Evolutionary conservation across 2,113 vertebrate species (phyloP), one percentile per base, ranked within the genome.

Genomic region (Heterotilapia buettikoferi): DNA sequence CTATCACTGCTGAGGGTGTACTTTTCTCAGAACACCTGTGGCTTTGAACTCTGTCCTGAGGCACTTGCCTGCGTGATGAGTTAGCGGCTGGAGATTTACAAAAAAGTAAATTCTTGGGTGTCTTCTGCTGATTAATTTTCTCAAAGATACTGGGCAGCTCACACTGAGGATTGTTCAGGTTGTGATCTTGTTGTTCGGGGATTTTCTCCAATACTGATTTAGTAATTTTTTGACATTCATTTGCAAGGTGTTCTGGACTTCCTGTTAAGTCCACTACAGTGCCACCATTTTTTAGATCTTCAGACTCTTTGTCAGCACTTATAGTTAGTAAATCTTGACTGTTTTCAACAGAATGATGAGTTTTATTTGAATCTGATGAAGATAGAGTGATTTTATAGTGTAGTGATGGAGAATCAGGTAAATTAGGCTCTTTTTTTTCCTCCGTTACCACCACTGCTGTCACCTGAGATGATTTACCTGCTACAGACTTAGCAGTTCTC

Each of bases 181-280:
- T 80, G 18, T 31, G 47, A 45, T 90, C 33, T 24, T 57, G 52
- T 26, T n/a, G 38, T 45, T 86, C 26, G 16, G 31, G 14, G 50
- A 9, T 36, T 21, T 82, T 86, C 13, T 59, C 31, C 1, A 33
- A 19, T 31, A 52, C 26, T 4, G 16, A 16, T 57, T 86, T 91
- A 36, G 78, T 18, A 78, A 26, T 12, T 2, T 61, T 89, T 45
- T 91, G 71, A 87, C 73, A 87, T 45, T 92, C 87, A 83, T 50
- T 86, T 82, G 59, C 86, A 45, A 92, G 50, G 14, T 91, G 87
- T 86, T 94, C 90, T 80, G 90, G 79, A 93, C 87, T 92, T 82
- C 38, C 86, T 12, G 86, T 92, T 53, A 93, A 87, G 45, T 93
- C 53, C 59, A 91, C 36, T 26, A 86, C 84, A 63, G 33, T 66